A percentile compares a stretch with the other conserved stretches of the same genome.
These are phyloP conservation scores for Liopterus haemorrhoidalis DNA, from an alignment of 2,888 invertebrate species.

Conservation along the genomic window DNA sequence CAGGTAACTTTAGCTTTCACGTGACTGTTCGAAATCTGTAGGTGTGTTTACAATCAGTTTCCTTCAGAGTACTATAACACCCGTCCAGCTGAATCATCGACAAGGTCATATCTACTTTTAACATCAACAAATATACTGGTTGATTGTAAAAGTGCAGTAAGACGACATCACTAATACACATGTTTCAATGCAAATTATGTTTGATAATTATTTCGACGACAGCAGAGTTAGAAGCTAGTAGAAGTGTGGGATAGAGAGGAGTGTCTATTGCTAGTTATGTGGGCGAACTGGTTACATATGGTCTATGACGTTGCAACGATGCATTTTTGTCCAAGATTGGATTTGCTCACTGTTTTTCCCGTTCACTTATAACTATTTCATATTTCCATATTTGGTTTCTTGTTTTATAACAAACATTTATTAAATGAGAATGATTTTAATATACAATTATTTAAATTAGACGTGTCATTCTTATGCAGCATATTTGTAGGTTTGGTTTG, in stretches of 20 bases:
- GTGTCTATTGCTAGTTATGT: conserved; percentile 6
- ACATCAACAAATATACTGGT: background rate
- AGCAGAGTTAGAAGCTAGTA: conserved; percentile 15
- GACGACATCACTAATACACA: conserved; percentile 17
- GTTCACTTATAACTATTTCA: too few species aligned
- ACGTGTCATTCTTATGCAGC: too few species aligned
- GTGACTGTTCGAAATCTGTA: background rate
- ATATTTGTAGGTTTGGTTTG: too few species aligned
- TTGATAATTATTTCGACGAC: conserved; percentile 27
- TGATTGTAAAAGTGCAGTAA: conserved; percentile 10
- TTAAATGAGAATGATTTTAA: too few species aligned
- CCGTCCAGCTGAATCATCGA: background rate
- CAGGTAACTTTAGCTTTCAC: too few species aligned
- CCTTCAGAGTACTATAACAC: conserved; percentile 1
- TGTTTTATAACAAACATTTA: too few species aligned
- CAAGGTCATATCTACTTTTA: background rate
- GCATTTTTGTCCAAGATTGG: conserved; percentile 2
- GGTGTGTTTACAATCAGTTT: conserved; percentile 7
- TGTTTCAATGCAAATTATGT: conserved; percentile 24
- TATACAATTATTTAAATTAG: too few species aligned
- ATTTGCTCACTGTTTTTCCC: too few species aligned
- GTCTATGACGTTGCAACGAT: conserved; percentile 1
- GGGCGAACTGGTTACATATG: conserved; percentile 8
- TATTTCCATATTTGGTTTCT: too few species aligned
- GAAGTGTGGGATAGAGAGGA: conserved; percentile 9